phyloP scores from a whole-genome alignment of 2,113 vertebrate genomes.

The Galbula dea region DNA sequence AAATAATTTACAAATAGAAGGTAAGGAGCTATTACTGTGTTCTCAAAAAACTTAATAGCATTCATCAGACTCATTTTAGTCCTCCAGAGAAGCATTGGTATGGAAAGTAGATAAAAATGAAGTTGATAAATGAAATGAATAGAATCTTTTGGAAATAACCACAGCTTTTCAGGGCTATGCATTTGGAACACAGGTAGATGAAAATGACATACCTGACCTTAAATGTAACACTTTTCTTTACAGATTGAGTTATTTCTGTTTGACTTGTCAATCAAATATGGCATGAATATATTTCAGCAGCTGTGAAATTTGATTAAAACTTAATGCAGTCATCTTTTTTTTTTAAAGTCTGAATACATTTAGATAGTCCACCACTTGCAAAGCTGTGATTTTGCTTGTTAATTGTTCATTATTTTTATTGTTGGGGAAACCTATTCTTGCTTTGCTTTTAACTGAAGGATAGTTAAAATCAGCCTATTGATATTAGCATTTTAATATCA shows the following conservation, averaged over 20 bases:
- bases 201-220: slow-evolving; percentile 58
- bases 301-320: slow-evolving; percentile 73
- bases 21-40: not conserved
- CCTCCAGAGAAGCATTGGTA: not conserved
- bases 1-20: not conserved
- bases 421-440: slow-evolving; percentile 29
- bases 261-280: slow-evolving; percentile 61
- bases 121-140: slow-evolving; percentile 7
- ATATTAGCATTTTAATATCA: not conserved
- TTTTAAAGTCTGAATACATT: slow-evolving; percentile 45
- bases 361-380: slow-evolving; percentile 45
- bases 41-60: not conserved
- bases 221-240: slow-evolving; percentile 55
- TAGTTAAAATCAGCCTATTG: not conserved
- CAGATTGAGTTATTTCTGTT: slow-evolving; percentile 59
- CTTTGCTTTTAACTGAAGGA: slow-evolving; percentile 27
- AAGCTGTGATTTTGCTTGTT: slow-evolving; percentile 66
- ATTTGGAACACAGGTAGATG: slow-evolving; percentile 40
- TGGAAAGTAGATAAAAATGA: not conserved
- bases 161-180: not conserved
- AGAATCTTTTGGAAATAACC: not conserved
- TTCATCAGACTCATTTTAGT: not conserved
- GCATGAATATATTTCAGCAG: slow-evolving; percentile 56
- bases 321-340: slow-evolving; percentile 52
- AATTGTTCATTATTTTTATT: slow-evolving; percentile 64